A percentile compares a stretch with the other conserved stretches of the same genome.
Conservation (phyloP, 2,113 vertebrate species). For the Cichladusa arquata region DNA sequence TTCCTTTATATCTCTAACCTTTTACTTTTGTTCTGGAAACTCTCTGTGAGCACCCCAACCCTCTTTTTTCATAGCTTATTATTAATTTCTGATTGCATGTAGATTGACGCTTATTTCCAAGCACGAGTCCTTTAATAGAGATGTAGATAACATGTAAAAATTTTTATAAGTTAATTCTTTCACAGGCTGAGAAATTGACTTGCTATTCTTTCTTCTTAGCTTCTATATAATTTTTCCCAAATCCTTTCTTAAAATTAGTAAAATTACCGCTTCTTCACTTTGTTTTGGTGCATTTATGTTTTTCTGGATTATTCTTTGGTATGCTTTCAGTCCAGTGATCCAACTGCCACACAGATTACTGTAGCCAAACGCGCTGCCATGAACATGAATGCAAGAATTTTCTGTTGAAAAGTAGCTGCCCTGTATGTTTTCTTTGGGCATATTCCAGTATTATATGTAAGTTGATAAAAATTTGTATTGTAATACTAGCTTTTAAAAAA, state of each 20-base stretch:
- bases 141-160: neutral
- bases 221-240: neutral
- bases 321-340: slow-evolving; percentile 26
- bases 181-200: neutral
- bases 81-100: neutral
- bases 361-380: slow-evolving; percentile 3
- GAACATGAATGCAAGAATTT: neutral
- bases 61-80: neutral
- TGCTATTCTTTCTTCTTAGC: neutral
- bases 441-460: slow-evolving; percentile 10
- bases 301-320: slow-evolving; percentile 26
- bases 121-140: neutral
- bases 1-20: neutral
- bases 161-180: neutral
- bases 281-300: neutral
- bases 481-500: neutral
- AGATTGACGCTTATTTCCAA: neutral
- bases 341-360: slow-evolving; percentile 20
- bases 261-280: neutral
- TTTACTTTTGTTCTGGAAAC: neutral
- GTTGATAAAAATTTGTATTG: neutral
- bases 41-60: neutral
- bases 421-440: slow-evolving; percentile 10
- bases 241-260: neutral
- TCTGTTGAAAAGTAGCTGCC: neutral